A percentile compares a stretch with the other conserved stretches of the same genome.
Evolutionary conservation across 2,113 vertebrate genomes (phyloP).

Genomic region (Oncorhynchus nerka): DNA sequence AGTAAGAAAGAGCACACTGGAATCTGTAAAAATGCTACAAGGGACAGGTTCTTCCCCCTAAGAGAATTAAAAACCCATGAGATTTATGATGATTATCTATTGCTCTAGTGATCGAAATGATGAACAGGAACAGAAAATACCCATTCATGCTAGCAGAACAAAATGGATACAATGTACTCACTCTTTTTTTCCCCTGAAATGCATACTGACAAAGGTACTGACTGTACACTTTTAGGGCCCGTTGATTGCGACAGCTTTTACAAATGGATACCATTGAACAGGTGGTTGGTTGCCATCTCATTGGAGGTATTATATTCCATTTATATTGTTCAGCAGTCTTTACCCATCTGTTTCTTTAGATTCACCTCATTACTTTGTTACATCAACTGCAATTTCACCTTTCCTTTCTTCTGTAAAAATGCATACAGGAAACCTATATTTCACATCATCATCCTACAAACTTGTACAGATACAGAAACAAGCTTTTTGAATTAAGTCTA

Average conservation of each 20-base stretch:
- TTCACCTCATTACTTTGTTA: conserved; percentile 16
- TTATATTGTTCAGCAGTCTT: conserved; percentile 62
- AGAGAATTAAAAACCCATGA: conserved; percentile 8
- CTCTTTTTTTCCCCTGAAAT: conserved; percentile 73
- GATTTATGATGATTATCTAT: neutral
- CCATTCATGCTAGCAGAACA: conserved; percentile 83
- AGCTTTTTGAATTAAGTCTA: neutral
- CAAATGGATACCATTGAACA: conserved; percentile 99
- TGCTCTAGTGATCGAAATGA: neutral
- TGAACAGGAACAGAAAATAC: conserved; percentile 47
- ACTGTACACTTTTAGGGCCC: conserved; percentile 99
- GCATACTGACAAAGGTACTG: conserved; percentile 90
- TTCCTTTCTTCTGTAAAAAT: neutral
- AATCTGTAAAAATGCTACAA: neutral
- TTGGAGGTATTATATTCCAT: conserved; percentile 87
- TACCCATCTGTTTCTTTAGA: conserved; percentile 34
- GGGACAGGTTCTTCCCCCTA: neutral
- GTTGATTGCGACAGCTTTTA: conserved; percentile 99
- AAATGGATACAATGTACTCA: conserved; percentile 76
- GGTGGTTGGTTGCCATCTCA: conserved; percentile 93
- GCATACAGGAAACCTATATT: neutral
- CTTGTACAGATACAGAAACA: conserved; percentile 18
- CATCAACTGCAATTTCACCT: conserved; percentile 5
- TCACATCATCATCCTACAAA: neutral
- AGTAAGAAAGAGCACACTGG: neutral